Evolutionary conservation across 2,888 invertebrate genomes (phyloP), one percentile per base, ranked within the genome.

Genomic region (Plagodis dolabraria): DNA sequence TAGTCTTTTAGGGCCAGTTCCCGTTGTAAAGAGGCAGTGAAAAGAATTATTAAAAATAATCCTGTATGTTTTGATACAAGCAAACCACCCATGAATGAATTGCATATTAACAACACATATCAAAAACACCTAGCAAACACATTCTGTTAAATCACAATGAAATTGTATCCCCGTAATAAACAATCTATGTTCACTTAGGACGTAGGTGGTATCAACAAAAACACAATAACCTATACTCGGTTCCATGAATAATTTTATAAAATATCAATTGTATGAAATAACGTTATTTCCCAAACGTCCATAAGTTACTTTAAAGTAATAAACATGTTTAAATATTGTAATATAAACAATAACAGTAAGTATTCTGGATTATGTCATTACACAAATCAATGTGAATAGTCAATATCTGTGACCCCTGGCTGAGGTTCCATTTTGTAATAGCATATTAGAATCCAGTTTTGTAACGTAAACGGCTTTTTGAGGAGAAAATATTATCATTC

Each of bases 321-420:
- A 64, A 68, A 68, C 58, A 48, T 35, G 62, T 53, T 53, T 65
- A 61, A 57, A 65, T 61, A 67, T 65, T 67, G 60, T 60, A 60
- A 67, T 65, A 58, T 53, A 60, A 58, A 56, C 64, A 67, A 67
- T 69, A 60, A 64, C 49, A 63, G 57, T 60, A 64, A 53, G 51
- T 63, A 61, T 65, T 65, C 47, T 61, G 60, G 60, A 69, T 67
- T 69, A 67, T 67, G 67, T 61, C 61, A 66, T 69, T 67, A 63
- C 52, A 69, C 69, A 67, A 67, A 67, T 69, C 69, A 67, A 56
- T 58, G 33, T 12, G 22, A 63, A 61, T 53, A 48, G 57, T 43
- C 52, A 33, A 47, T 47, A 22, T 59, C 33, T n/a, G 11, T 67
- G 65, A 64, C 65, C 61, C 61, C 65, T 64, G 63, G 59, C 64